Evolutionary conservation across 2,888 invertebrate species (phyloP).

Genomic region (Ichneumoninae sp.): DNA sequence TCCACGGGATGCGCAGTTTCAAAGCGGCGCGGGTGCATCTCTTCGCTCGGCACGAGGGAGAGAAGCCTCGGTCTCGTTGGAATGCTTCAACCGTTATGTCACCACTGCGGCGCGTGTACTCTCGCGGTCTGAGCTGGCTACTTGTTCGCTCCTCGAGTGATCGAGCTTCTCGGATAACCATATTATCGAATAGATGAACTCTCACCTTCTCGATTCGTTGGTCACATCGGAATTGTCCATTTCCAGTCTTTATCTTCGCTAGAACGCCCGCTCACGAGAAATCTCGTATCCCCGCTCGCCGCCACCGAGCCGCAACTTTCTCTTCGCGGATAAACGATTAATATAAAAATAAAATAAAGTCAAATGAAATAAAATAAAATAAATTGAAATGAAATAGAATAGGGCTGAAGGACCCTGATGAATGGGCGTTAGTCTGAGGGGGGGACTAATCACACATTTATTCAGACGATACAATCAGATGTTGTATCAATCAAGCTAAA

Average conservation of each 20-base stretch:
- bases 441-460: too few relatives aligned
- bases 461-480: too few relatives aligned
- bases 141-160: constrained; percentile 8
- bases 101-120: constrained; percentile 70
- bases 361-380: background rate
- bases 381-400: too few relatives aligned
- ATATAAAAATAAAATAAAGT: background rate
- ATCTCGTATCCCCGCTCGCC: constrained; percentile 58
- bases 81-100: constrained; percentile 79
- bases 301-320: constrained; percentile 52
- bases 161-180: constrained; percentile 6
- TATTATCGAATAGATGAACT: background rate
- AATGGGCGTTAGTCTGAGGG: too few relatives aligned
- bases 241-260: background rate
- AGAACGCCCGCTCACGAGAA: constrained; percentile 31
- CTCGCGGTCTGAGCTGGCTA: constrained; percentile 43
- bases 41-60: constrained; percentile 34
- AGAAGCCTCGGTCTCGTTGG: constrained; percentile 69
- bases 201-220: background rate
- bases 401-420: too few relatives aligned
- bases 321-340: constrained; percentile 51
- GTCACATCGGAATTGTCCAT: background rate
- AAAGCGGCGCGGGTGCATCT: constrained; percentile 33
- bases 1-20: constrained; percentile 35
- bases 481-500: too few relatives aligned